phyloP scores from a whole-genome alignment of 2,888 invertebrate species.

The Iphiclides podalirius region DNA sequence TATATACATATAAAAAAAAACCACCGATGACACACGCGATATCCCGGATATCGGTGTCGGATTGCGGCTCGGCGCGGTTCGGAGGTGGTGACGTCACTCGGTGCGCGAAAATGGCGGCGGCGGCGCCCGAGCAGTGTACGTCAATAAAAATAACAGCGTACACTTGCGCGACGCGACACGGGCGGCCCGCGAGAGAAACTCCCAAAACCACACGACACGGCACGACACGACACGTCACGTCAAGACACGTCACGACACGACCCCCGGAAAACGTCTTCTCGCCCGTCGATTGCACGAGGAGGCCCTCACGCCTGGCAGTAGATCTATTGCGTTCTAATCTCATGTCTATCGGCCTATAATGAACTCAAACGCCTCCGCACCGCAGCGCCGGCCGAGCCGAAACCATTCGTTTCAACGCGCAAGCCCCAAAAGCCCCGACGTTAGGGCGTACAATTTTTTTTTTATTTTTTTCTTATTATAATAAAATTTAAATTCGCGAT shows the following conservation, averaged over 20 bases:
- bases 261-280: not conserved
- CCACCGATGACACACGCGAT: too few species aligned
- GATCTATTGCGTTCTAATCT: constrained; percentile 37
- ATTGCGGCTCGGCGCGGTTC: too few species aligned
- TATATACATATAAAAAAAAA: too few species aligned
- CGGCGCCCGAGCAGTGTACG: constrained; percentile 1
- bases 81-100: not conserved
- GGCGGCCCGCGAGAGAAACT: not conserved
- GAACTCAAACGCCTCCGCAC: constrained; percentile 1
- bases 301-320: constrained; percentile 47
- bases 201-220: constrained; percentile 41
- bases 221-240: constrained; percentile 37
- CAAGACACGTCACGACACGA: constrained; percentile 44
- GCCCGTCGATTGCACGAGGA: constrained; percentile 20
- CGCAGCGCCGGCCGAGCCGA: not conserved
- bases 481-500: constrained; percentile 3
- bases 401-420: constrained; percentile 6
- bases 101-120: not conserved
- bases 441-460: not conserved
- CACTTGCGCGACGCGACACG: not conserved
- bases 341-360: constrained; percentile 17
- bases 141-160: constrained; percentile 5
- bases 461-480: not conserved
- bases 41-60: too few species aligned
- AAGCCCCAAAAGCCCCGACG: not conserved